Base-by-base conservation (phyloP, 2,888 invertebrate genomes). In the Watsonalla binaria region DNA sequence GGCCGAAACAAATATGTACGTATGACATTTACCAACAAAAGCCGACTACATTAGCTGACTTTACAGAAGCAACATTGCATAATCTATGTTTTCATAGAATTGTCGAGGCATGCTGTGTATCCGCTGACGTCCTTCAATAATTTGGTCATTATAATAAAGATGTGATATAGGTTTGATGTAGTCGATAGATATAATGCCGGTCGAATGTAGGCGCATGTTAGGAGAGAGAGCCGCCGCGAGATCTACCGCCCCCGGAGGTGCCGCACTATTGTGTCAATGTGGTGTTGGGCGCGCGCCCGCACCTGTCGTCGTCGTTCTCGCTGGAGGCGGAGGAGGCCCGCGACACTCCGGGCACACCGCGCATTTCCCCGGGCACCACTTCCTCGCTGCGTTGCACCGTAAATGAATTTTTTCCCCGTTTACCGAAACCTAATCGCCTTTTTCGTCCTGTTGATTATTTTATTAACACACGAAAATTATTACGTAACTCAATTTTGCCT, bases 361-460 rank as follows among this genome's bases (percentile, higher is more conserved):
- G 91, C 80, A 94, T 93, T 88, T 97, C 97, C 75, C 96, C 96
- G 67, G 98, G 98, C 76, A 96, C 94, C 80, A 99, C 97, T 92
- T 99, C 99, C 92, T 99, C 99, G 89, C 98, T 98, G 91, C 99
- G 96, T 93, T 98, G 98, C 85, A 99, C 97, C 91, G 97, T 97
- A 93, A 98, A 97, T 84, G 97, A 97, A 91, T 96, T 97, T 93
- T 97, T 97, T 84, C 97, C 97, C 92, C 96, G 96, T 92, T 96
- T 95, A 91, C 97, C 97, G 92, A 97, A 97, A 92, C 96, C 96
- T 95, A 97, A 95, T 92, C 97, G 94, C 92, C 97, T 93, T 93
- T 97, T 97, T 84, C 97, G 95, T 92, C 97, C 97, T 96, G 93
- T 86, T 88, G 80, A 79, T 84, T 73, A 82, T 81, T 77, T 68